Conservation (phyloP, 2,888 invertebrate species). For the Plusia festucae region DNA sequence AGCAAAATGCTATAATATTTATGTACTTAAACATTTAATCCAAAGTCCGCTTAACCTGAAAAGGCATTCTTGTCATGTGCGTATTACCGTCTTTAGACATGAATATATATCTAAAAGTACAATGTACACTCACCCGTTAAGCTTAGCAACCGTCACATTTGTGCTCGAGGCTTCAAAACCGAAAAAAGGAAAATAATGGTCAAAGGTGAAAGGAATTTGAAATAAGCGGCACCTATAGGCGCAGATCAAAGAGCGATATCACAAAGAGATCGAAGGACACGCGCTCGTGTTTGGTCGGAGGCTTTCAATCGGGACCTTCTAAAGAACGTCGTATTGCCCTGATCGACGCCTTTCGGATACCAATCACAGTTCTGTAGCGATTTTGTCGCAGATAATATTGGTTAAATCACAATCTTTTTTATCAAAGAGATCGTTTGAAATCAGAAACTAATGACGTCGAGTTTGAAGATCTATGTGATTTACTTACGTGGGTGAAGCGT, state of each 20-base stretch:
- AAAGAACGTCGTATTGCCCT: slow-evolving; percentile 60
- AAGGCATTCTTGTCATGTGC: neutral
- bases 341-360: slow-evolving; percentile 53
- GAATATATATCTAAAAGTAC: neutral
- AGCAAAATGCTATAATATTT: no score
- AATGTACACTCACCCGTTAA: slow-evolving; percentile 25
- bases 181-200: slow-evolving; percentile 69
- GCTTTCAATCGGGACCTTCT: slow-evolving; percentile 55
- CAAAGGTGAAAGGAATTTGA: slow-evolving; percentile 75
- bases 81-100: neutral
- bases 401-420: slow-evolving; percentile 50
- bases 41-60: neutral
- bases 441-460: slow-evolving; percentile 29
- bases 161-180: slow-evolving; percentile 45
- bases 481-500: neutral
- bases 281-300: slow-evolving; percentile 53
- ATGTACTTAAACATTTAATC: no score
- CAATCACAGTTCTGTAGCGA: slow-evolving; percentile 46
- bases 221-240: slow-evolving; percentile 68
- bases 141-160: slow-evolving; percentile 21
- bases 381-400: slow-evolving; percentile 42
- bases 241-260: slow-evolving; percentile 72
- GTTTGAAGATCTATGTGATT: slow-evolving; percentile 5
- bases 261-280: slow-evolving; percentile 71
- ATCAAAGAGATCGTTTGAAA: slow-evolving; percentile 37